Evolutionary conservation across 2,888 invertebrate genomes (phyloP).

Genomic region (Stenodema calcarata): DNA sequence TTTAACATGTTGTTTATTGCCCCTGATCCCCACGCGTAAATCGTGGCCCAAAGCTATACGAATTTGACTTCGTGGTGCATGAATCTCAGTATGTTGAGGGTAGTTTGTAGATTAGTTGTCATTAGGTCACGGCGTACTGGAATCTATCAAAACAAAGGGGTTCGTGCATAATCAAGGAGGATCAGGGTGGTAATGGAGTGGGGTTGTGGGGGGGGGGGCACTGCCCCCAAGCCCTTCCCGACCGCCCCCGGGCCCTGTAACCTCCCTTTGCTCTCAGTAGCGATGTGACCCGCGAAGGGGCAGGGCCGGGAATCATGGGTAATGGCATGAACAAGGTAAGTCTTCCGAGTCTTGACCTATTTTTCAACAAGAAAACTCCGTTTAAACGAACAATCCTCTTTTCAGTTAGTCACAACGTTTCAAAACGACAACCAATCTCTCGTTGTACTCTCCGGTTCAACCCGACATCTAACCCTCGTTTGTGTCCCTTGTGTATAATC

Average conservation of each 20-base stretch:
- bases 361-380: neutral
- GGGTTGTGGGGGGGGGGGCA: neutral
- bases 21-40: no score
- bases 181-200: neutral
- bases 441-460: neutral
- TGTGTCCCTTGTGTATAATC: neutral
- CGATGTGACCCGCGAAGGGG: constrained; percentile 51
- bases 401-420: neutral
- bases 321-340: constrained; percentile 90
- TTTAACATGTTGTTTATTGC: no score
- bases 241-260: neutral
- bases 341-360: neutral
- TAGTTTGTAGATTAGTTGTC: no score
- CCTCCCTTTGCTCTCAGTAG: constrained; percentile 42
- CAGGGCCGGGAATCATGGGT: constrained; percentile 68
- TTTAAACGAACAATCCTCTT: neutral
- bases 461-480: neutral
- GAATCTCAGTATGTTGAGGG: no score
- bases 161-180: no score
- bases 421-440: neutral
- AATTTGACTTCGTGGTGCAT: no score
- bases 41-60: no score
- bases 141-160: no score
- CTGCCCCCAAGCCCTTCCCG: neutral
- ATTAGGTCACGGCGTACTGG: no score